phyloP scores from a whole-genome alignment of 2,888 invertebrate genomes.

The Piscicola geometra region DNA sequence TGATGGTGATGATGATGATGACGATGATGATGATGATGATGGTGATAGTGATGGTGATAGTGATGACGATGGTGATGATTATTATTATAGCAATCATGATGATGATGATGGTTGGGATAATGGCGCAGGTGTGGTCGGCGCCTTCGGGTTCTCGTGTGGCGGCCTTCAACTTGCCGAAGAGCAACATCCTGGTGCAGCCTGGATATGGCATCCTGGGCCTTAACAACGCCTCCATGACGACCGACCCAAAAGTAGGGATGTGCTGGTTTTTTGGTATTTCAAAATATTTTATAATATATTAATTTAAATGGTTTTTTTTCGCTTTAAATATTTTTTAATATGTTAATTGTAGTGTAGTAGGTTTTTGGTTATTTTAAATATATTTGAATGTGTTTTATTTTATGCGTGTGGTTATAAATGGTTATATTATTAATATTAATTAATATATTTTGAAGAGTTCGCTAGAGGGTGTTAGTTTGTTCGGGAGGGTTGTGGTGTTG shows the following conservation, averaged over 20 bases:
- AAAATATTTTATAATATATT: neutral
- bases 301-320: neutral
- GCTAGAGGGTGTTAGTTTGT: conserved; percentile 44
- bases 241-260: conserved; percentile 38
- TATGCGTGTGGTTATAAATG: too few species aligned
- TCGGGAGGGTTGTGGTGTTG: conserved; percentile 67
- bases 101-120: too few species aligned
- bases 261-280: neutral
- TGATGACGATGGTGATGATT: neutral
- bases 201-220: conserved; percentile 76
- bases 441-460: too few species aligned
- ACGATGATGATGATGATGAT: neutral
- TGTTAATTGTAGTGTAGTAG: too few species aligned
- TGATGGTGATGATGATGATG: neutral
- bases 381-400: too few species aligned
- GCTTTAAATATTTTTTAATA: too few species aligned
- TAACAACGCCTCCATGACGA: conserved; percentile 58
- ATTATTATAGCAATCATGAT: neutral
- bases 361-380: too few species aligned
- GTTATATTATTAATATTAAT: too few species aligned
- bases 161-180: conserved; percentile 81
- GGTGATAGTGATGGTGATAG: neutral
- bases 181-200: conserved; percentile 67
- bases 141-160: conserved; percentile 84
- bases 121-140: conserved; percentile 69